phyloP scores from a whole-genome alignment of 2,797 vertebrate species.

The Telmatherina bonti region DNA sequence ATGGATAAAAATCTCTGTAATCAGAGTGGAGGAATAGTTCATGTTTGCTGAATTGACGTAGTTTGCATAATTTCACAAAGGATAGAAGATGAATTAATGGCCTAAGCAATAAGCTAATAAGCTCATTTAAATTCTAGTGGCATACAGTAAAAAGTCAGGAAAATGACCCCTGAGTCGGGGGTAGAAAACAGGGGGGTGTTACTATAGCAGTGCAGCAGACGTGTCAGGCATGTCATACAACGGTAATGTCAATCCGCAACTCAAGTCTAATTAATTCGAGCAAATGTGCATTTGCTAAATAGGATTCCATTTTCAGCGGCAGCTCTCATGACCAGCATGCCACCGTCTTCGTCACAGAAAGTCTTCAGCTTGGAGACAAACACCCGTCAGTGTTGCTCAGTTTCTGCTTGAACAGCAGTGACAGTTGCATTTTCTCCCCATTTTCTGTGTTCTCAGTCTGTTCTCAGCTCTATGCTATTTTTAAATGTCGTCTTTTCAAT shows the following conservation, averaged over 20 bases:
- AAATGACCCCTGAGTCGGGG: conserved; percentile 25
- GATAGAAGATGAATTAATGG: conserved; percentile 1
- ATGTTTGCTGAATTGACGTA: neutral
- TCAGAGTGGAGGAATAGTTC: conserved; percentile 11
- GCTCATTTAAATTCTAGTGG: conserved; percentile 35
- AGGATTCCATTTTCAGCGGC: conserved; percentile 33
- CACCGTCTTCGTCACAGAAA: conserved; percentile 13
- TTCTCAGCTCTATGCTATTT: neutral
- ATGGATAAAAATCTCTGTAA: conserved; percentile 15
- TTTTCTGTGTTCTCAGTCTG: neutral
- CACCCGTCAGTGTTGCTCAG: conserved; percentile 32
- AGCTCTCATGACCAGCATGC: conserved; percentile 21
- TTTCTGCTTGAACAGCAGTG: conserved; percentile 23
- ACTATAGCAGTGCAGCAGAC: conserved; percentile 14
- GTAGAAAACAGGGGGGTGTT: neutral
- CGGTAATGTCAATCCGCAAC: conserved; percentile 9
- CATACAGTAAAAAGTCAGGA: conserved; percentile 28
- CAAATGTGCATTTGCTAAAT: conserved; percentile 12
- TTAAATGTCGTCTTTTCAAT: neutral
- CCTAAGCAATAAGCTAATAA: conserved; percentile 4
- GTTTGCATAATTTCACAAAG: neutral
- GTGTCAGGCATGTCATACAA: conserved; percentile 31
- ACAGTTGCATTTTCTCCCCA: conserved; percentile 20
- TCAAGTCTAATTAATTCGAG: conserved; percentile 38
- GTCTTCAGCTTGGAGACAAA: conserved; percentile 22